Evolutionary conservation across 2,113 vertebrate genomes (phyloP).

Genomic region (Gallinago media): DNA sequence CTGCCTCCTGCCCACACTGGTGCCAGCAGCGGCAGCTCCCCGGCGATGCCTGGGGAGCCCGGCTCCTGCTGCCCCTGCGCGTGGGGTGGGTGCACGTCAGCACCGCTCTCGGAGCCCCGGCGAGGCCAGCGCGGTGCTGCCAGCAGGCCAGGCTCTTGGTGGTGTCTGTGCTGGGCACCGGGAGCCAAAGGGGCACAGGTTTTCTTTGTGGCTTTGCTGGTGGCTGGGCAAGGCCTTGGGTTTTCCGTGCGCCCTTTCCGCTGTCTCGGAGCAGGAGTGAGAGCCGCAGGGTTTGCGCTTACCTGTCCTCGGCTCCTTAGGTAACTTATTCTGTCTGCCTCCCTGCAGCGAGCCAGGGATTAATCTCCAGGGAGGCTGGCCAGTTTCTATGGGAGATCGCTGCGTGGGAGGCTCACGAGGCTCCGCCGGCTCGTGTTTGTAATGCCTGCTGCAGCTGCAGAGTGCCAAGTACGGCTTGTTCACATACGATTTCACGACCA

Average conservation of each 20-base stretch:
- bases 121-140: not conserved
- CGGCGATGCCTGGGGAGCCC: rapidly evolving
- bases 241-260: not conserved
- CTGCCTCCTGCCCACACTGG: not conserved
- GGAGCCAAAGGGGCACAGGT: not conserved
- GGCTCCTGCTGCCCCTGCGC: not conserved
- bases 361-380: conserved; percentile 35
- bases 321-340: not conserved
- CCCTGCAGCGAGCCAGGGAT: not conserved
- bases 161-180: rapidly evolving
- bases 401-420: conserved; percentile 38
- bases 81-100: not conserved
- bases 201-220: not conserved
- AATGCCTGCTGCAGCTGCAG: not conserved
- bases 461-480: not conserved
- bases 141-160: not conserved
- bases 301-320: not conserved
- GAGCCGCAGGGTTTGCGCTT: not conserved
- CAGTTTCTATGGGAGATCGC: conserved; percentile 42
- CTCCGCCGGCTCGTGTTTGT: not conserved
- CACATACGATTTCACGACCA: not conserved
- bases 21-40: not conserved
- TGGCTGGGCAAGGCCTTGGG: not conserved
- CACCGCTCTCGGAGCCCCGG: not conserved
- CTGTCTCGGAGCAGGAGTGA: not conserved